phyloP scores from a whole-genome alignment of 2,113 vertebrate species.

The Pelobates fuscus region DNA sequence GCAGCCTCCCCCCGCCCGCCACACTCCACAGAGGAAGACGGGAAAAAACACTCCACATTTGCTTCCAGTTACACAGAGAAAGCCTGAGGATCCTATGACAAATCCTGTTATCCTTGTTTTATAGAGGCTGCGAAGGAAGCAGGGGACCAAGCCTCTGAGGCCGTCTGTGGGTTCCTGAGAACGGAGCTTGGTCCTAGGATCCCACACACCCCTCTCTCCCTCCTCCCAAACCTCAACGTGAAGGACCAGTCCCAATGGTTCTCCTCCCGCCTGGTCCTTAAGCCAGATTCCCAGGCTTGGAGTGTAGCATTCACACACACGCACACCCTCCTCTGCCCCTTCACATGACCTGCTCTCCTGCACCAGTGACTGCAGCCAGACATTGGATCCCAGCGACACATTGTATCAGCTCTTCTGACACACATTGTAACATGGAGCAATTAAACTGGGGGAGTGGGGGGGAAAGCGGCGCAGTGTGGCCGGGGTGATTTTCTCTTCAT shows the following conservation, averaged over 20 bases:
- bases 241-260: conserved; percentile 54
- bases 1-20: neutral
- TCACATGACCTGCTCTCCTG: conserved; percentile 52
- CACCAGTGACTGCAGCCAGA: conserved; percentile 24
- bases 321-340: conserved; percentile 50
- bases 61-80: conserved; percentile 44
- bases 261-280: conserved; percentile 48
- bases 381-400: neutral
- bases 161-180: conserved; percentile 51
- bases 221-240: conserved; percentile 51
- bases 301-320: conserved; percentile 54
- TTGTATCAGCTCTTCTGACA: neutral
- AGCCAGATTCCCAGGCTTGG: conserved; percentile 40
- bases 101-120: conserved; percentile 52
- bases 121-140: conserved; percentile 60
- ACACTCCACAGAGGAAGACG: neutral
- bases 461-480: too few species aligned
- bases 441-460: too few species aligned
- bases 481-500: too few species aligned
- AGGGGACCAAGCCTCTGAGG: conserved; percentile 32
- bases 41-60: conserved; percentile 45
- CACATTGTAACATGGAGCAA: too few species aligned
- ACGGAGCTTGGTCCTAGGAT: conserved; percentile 50
- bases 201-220: conserved; percentile 48
- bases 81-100: conserved; percentile 54